Evolutionary conservation across 1,140 invertebrate genomes (phyloP), one percentile per base, ranked within the genome.

Genomic region (Hesperophylax magnus): DNA sequence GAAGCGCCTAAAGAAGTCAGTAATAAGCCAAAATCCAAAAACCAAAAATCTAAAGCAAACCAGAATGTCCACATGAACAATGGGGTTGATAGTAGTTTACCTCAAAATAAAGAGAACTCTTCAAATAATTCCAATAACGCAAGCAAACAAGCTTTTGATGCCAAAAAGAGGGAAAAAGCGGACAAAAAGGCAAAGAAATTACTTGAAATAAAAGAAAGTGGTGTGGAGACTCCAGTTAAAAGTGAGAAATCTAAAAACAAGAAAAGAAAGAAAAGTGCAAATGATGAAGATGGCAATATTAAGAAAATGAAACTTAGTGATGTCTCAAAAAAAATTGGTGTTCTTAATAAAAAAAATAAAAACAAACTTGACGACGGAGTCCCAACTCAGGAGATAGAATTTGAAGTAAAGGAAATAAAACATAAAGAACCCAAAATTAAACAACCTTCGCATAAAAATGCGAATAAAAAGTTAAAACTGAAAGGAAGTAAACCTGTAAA

Each of bases 391-490:
- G 24, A 75, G 31, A 11, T 47, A 47, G 39, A 47, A 14, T 14
- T 47, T 47, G 39, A 47, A 47, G 39, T 47, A 47, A 47, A 47
- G 11, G 39, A 47, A 47, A 47, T 14, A 14, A 47, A 47, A 47
- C 39, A 47, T 14, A 47, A 14, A 47, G 39, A 47, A 47, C 39
- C 39, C 39, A 31, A 75, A 27, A 56, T 27, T 58, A 75, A 58
- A 17, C 52, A 75, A 17, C 53, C 71, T 15, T 15, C 20, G 15
- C 71, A 56, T 34, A 75, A 75, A 58, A 75, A 75, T 75, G 71
- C 71, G 9, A 75, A 75, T 31, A 75, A 75, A n/a, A 75, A 75
- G 53, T 31, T 75, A 56, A 14, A 47, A n/a, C 20, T 47, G 8
- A 47, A n/a, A 47, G 7, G 31, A 67, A 67, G 39, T 47, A 67